Evolutionary conservation across 2,888 invertebrate genomes (phyloP), one percentile per base, ranked within the genome.

Genomic region (Aphidoletes aphidimyza): DNA sequence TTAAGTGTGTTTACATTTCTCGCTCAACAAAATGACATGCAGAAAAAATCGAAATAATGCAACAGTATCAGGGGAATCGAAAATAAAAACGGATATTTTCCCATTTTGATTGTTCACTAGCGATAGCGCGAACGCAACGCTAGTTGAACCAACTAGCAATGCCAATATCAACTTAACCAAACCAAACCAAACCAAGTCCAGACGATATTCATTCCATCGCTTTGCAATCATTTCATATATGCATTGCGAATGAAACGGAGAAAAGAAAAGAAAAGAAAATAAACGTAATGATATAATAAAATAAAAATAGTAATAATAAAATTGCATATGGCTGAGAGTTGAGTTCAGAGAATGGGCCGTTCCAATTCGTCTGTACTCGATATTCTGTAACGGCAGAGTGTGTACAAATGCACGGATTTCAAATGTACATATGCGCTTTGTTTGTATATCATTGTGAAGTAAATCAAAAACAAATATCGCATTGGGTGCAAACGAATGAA

Each of bases 361-460:
- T 6, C 22, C 26, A 54, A n/a, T n/a, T n/a, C n/a, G n/a, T n/a
- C n/a, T n/a, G n/a, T n/a, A n/a, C n/a, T n/a, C n/a, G n/a, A n/a
- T n/a, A 39, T 39, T 54, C 37, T 81, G 19, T 39, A 81, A 81
- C n/a, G 6, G n/a, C 1, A n/a, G 14, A 78, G n/a, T n/a, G n/a
- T n/a, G n/a, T n/a, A n/a, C n/a, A n/a, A n/a, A n/a, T 47, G 22
- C n/a, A 81, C 37, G 37, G 36, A 30, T 36, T 34, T 78, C 34
- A 36, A 26, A 2, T 5, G 34, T 36, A 78, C 36, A 78, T 36
- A 36, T 36, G 78, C 69, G 34, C 69, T 37, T 6, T 81, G 37
- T 81, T 81, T 81, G 81, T 81, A 81, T 81, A 81, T 81, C 81
- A 81, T 81, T 81, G 81, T 81, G 81, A 81, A 81, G 81, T 81